These are phyloP conservation scores for Drosophila sp. DNA, from an alignment of 1,140 invertebrate species.

Conservation along the genomic window DNA sequence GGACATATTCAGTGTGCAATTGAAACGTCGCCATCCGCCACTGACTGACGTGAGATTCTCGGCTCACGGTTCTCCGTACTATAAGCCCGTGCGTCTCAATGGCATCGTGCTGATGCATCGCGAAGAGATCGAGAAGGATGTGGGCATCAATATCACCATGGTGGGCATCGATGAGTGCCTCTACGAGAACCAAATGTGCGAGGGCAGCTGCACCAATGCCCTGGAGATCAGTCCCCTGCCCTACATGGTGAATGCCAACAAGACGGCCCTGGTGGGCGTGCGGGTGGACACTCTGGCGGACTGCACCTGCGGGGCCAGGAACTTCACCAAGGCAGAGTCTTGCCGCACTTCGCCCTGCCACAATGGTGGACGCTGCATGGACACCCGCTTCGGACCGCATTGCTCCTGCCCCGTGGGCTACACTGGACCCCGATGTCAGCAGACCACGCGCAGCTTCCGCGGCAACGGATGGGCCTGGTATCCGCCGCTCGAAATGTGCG, in stretches of 20 bases:
- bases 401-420: conserved; percentile 96
- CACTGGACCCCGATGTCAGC: conserved; percentile 97
- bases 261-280: conserved; percentile 96
- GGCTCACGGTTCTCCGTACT: conserved; percentile 97
- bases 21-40: conserved; percentile 92
- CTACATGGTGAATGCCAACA: conserved; percentile 98
- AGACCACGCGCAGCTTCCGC: conserved; percentile 95
- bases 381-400: conserved; percentile 92
- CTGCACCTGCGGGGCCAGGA: conserved; percentile 95
- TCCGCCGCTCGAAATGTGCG: conserved; percentile 97
- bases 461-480: conserved; percentile 98
- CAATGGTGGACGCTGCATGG: conserved; percentile 96
- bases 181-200: conserved; percentile 97
- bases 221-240: conserved; percentile 94
- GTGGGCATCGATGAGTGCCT: conserved; percentile 98
- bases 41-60: conserved; percentile 96
- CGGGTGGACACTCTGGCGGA: conserved; percentile 94
- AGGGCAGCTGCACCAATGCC: conserved; percentile 97
- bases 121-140: conserved; percentile 95
- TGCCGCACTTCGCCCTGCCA: conserved; percentile 95
- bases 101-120: conserved; percentile 96
- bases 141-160: conserved; percentile 98
- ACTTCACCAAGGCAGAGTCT: conserved; percentile 94
- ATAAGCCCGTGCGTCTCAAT: conserved; percentile 96
- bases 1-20: conserved; percentile 97